Conservation (phyloP, 2,797 vertebrate genomes). For the Mus spretus region DNA sequence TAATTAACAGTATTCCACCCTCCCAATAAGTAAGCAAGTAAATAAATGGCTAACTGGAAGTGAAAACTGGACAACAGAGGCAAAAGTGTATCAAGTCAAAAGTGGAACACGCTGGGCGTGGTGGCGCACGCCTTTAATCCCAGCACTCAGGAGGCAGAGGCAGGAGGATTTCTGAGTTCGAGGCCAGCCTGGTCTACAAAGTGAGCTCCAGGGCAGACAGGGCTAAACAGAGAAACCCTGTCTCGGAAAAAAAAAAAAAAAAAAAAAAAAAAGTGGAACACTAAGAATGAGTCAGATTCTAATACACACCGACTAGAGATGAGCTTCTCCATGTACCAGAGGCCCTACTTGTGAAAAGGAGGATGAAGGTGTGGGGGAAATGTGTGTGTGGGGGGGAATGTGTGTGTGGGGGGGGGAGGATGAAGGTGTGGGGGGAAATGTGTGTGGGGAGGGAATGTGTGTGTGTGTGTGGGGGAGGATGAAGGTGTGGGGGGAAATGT, state of each 20-base stretch:
- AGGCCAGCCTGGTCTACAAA: no score
- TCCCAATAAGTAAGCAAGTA: no score
- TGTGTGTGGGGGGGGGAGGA: no score
- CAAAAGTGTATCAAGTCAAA: neutral
- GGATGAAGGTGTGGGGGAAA: neutral
- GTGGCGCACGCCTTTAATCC: no score
- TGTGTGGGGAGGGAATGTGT: no score
- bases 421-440: neutral
- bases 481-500: neutral
- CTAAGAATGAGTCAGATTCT: neutral
- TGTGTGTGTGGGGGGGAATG: neutral
- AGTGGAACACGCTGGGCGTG: neutral
- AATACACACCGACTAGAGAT: neutral
- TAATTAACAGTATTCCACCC: neutral
- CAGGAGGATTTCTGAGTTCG: no score
- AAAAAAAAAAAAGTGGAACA: neutral
- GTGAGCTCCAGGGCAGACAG: no score
- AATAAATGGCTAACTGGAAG: neutral
- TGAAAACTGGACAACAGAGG: neutral
- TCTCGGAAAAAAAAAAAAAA: no score
- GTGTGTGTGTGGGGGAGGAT: no score
- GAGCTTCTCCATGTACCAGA: neutral
- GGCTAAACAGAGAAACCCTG: no score
- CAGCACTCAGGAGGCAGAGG: no score
- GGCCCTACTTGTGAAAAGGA: neutral